Evolutionary conservation across 2,797 vertebrate species (phyloP), one percentile per base, ranked within the genome.

Genomic region (Enteromius fasciolatus): DNA sequence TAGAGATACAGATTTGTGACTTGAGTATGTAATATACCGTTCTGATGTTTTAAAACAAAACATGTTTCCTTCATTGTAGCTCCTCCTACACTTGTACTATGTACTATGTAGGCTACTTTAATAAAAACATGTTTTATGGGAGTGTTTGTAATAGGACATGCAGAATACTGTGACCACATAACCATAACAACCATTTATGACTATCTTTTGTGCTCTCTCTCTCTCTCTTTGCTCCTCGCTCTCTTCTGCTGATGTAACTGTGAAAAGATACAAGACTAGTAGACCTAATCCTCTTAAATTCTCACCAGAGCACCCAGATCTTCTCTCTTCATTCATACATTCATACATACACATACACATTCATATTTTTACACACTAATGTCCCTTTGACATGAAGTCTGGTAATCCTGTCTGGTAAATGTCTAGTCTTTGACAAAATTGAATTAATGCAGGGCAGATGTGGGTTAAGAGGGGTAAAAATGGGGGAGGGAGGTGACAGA

Each of bases 201-300:
- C 15, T 31, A 20, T 50, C 1, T 20, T 33, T 25, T 25, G 25
- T 17, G 18, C 46, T 50, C 44, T n/a, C 17, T n/a, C 31, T 36
- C 31, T 20, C n/a, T 25, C 50, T 20, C 1, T 8, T 54, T 6
- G 14, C 46, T 54, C 33, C 31, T 52, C 63, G 33, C 44, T 61
- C 63, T 80, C 31, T 17, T 80, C 48, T 84, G 46, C 59, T 52
- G 66, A 69, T 80, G 85, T 73, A 83, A 84, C 76, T 80, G 41
- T 63, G 80, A 69, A 81, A 59, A 87, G 75, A 78, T 78, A 57
- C 68, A 84, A 88, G 57, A 76, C 69, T 76, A 52, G 74, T 14
- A n/a, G 4, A 6, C 18, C 48, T 81, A 80, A 70, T 80, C 67
- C 67, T 59, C 67, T 80, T 70, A 80, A 70, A 17, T 41, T 59